Conservation (phyloP, 2,113 vertebrate genomes). For the Heterocephalus glaber region DNA sequence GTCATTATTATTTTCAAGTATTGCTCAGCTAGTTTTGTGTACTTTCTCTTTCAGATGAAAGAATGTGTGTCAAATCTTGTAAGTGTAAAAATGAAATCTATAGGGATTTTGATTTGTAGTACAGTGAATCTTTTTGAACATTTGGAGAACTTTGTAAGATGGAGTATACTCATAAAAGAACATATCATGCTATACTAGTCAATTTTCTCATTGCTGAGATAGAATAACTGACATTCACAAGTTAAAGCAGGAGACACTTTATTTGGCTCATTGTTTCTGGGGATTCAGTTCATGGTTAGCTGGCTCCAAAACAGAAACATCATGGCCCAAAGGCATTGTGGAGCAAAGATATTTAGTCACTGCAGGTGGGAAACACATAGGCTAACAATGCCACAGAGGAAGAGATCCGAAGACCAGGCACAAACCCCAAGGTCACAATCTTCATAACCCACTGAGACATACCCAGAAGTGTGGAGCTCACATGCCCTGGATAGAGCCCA, state of each 20-base stretch:
- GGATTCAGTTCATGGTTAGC: too few species aligned
- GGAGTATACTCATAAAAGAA: neutral
- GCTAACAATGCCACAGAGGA: neutral
- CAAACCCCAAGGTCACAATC: neutral
- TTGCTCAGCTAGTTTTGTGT: neutral
- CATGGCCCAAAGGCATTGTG: neutral
- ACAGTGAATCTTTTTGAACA: neutral
- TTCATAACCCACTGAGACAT: neutral
- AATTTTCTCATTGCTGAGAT: too few species aligned
- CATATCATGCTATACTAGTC: too few species aligned
- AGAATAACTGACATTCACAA: too few species aligned
- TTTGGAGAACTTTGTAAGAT: neutral
- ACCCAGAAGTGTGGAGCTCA: neutral
- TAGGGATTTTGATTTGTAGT: neutral
- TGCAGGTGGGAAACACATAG: neutral
- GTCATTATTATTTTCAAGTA: neutral
- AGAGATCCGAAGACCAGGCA: neutral
- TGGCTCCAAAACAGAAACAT: too few species aligned
- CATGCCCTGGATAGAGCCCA: neutral
- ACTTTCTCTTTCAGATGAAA: neutral
- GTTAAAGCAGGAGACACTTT: too few species aligned
- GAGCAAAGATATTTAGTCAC: neutral
- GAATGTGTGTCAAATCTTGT: neutral
- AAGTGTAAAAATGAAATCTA: neutral
- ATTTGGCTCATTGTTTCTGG: too few species aligned